Percentiles rank a stretch among this genome's conserved stretches.
Evolutionary conservation across 2,888 invertebrate species (phyloP).

Genomic region (Acrobasis suavella): DNA sequence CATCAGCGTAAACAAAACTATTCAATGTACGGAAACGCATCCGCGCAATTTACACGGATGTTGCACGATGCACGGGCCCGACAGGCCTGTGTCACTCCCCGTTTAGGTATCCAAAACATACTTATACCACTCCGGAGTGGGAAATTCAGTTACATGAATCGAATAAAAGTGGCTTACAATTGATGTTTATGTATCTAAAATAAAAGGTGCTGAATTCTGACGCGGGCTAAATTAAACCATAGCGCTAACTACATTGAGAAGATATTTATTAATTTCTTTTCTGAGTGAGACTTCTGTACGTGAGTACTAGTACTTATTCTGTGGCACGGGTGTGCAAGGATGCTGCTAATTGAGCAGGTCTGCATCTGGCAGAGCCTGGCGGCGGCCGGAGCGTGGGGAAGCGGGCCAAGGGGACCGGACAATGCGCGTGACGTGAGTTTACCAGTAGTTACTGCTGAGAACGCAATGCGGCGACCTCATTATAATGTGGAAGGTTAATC

Average conservation of each 20-base stretch:
- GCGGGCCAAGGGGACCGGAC: constrained; percentile 23
- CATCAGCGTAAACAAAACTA: not conserved
- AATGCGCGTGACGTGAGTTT: constrained; percentile 18
- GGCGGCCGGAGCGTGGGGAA: not conserved
- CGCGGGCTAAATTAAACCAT: too few relatives aligned
- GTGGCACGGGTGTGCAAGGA: not conserved
- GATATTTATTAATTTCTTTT: too few relatives aligned
- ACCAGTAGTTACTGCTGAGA: not conserved
- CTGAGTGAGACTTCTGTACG: too few relatives aligned
- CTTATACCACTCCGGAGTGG: too few relatives aligned
- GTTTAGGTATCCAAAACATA: too few relatives aligned
- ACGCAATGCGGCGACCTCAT: not conserved
- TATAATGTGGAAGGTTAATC: not conserved
- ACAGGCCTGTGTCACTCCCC: too few relatives aligned
- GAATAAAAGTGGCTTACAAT: too few relatives aligned
- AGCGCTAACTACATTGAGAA: too few relatives aligned
- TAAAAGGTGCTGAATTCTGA: too few relatives aligned
- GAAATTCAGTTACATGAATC: too few relatives aligned
- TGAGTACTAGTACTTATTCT: too few relatives aligned
- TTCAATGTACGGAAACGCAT: not conserved
- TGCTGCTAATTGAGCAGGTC: not conserved
- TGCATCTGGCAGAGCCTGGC: not conserved
- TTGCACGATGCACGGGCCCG: not conserved
- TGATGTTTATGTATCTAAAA: too few relatives aligned
- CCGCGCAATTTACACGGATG: not conserved